A percentile compares a stretch with the other conserved stretches of the same genome.
Evolutionary conservation across 2,797 vertebrate species (phyloP).

Genomic region (Valencia hispanica): DNA sequence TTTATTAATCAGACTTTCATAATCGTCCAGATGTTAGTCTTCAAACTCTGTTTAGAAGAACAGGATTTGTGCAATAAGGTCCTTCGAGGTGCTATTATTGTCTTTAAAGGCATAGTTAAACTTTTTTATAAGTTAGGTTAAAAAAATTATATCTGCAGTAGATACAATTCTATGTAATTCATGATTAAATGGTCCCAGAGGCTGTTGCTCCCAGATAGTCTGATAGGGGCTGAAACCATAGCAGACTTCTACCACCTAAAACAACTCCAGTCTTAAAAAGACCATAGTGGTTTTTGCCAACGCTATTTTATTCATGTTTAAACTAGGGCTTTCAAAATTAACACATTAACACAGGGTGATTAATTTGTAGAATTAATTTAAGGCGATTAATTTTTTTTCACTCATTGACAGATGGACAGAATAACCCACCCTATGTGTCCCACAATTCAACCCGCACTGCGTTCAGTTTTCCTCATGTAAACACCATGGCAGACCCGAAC

Average conservation of each 20-base stretch:
- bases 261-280: neutral
- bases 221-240: neutral
- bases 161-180: neutral
- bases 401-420: too few relatives aligned
- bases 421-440: too few relatives aligned
- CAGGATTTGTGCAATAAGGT: slow-evolving; percentile 61
- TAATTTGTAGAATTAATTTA: too few relatives aligned
- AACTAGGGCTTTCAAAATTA: too few relatives aligned
- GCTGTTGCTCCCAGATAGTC: neutral
- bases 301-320: neutral
- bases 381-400: too few relatives aligned
- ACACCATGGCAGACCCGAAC: too few relatives aligned
- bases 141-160: neutral
- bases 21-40: slow-evolving; percentile 19
- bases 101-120: slow-evolving; percentile 20
- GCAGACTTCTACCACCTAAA: neutral
- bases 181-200: neutral
- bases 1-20: slow-evolving; percentile 9
- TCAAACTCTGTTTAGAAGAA: slow-evolving; percentile 24
- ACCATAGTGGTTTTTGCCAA: neutral
- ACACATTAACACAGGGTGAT: too few relatives aligned
- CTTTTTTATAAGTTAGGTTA: slow-evolving; percentile 17
- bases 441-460: too few relatives aligned
- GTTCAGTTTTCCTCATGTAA: too few relatives aligned
- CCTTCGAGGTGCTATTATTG: slow-evolving; percentile 59